Conservation (phyloP, 2,113 vertebrate species). For the Crotalus horridus region DNA sequence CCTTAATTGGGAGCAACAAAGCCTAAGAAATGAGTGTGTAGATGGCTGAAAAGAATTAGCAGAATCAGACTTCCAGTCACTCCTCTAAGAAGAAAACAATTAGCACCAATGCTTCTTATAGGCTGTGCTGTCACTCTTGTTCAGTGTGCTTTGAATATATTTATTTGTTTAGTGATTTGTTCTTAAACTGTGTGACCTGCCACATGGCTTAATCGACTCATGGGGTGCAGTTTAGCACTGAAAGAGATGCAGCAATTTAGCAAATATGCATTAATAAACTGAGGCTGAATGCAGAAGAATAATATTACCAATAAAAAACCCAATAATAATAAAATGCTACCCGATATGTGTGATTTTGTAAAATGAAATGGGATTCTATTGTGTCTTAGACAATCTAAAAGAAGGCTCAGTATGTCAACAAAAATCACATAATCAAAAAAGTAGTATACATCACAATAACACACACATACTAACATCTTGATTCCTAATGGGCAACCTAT, state of each 20-base stretch:
- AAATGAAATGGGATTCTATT: neutral
- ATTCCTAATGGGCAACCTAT: neutral
- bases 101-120: slow-evolving; percentile 41
- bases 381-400: neutral
- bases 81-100: slow-evolving; percentile 52
- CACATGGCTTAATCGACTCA: neutral
- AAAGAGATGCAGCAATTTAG: neutral
- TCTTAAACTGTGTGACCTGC: slow-evolving; percentile 21
- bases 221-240: neutral
- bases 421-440: neutral
- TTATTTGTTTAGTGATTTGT: neutral
- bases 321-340: neutral
- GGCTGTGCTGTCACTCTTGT: slow-evolving; percentile 26
- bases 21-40: slow-evolving; percentile 36
- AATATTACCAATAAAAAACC: neutral
- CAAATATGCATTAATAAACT: neutral
- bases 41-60: slow-evolving; percentile 37
- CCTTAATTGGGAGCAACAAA: slow-evolving; percentile 32
- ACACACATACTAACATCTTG: neutral
- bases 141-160: slow-evolving; percentile 27
- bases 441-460: neutral
- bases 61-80: slow-evolving; percentile 43
- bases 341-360: neutral
- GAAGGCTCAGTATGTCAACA: neutral
- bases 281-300: neutral